These are phyloP conservation scores for Psilopogon haemacephalus DNA, from an alignment of 2,113 vertebrate genomes.

Conservation along the genomic window DNA sequence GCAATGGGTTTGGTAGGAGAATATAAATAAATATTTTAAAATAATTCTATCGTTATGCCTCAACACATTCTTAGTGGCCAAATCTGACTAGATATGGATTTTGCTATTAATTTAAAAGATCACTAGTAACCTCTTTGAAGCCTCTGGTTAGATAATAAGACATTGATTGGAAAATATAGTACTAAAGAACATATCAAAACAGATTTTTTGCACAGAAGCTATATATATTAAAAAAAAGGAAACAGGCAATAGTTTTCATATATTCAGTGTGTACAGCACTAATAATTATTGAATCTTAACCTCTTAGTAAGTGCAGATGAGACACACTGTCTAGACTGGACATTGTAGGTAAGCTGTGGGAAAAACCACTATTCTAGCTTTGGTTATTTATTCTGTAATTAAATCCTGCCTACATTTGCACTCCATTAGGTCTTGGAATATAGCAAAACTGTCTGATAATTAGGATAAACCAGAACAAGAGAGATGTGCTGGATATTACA, in stretches of 20 bases:
- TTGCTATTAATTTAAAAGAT: background rate
- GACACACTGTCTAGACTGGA: background rate
- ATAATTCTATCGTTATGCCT: background rate
- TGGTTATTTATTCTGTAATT: background rate
- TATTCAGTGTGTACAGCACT: background rate
- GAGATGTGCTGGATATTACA: background rate
- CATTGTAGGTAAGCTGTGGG: background rate
- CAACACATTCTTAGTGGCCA: background rate
- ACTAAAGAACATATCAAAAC: background rate
- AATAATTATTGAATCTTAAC: background rate
- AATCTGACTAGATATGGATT: background rate
- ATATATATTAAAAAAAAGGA: background rate
- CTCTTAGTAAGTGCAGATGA: background rate
- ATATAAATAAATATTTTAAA: background rate
- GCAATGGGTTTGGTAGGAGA: background rate
- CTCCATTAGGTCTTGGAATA: background rate
- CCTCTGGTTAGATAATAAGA: background rate
- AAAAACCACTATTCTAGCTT: background rate
- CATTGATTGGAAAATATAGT: background rate
- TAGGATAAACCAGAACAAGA: background rate
- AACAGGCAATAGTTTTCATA: background rate
- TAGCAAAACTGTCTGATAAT: background rate
- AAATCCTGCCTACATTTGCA: background rate
- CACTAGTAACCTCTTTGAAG: background rate
- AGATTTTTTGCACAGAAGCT: background rate